These are phyloP conservation scores for Anguilla marmorata DNA, from an alignment of 2,797 vertebrate species.

Conservation along the genomic window DNA sequence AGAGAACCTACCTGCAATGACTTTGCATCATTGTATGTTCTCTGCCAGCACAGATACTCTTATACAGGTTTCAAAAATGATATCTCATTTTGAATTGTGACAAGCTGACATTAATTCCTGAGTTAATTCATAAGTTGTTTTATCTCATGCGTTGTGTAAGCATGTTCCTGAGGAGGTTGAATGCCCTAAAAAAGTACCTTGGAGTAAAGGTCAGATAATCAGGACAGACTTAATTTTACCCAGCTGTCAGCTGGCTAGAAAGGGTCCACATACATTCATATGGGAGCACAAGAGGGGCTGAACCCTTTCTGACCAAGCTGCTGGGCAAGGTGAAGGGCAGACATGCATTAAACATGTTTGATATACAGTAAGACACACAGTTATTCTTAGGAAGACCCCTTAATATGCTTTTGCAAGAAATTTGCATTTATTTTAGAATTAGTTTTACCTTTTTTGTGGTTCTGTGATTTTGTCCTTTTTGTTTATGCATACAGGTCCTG, in stretches of 20 bases:
- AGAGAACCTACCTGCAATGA: background rate
- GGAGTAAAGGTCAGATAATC: constrained; percentile 35
- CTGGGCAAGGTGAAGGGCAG: background rate
- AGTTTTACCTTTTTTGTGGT: background rate
- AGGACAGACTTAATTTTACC: constrained; percentile 28
- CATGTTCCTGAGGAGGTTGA: background rate
- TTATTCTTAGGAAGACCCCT: background rate
- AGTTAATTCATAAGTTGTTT: background rate
- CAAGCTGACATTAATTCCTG: background rate
- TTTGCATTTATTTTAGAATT: background rate
- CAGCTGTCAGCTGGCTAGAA: constrained; percentile 18
- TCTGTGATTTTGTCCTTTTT: too few relatives aligned
- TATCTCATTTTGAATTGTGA: background rate
- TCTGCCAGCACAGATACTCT: background rate
- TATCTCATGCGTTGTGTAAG: background rate
- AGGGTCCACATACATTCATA: background rate
- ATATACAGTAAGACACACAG: background rate
- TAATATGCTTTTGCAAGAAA: background rate
- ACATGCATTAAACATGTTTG: background rate
- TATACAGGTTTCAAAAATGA: background rate
- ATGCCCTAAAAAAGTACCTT: constrained; percentile 26
- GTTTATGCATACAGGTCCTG: too few relatives aligned
- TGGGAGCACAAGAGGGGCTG: background rate
- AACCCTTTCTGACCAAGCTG: background rate
- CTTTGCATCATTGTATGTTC: background rate